These are phyloP conservation scores for Sebastiscus albofasciatus DNA, from an alignment of 2,797 vertebrate species.

Conservation along the genomic window DNA sequence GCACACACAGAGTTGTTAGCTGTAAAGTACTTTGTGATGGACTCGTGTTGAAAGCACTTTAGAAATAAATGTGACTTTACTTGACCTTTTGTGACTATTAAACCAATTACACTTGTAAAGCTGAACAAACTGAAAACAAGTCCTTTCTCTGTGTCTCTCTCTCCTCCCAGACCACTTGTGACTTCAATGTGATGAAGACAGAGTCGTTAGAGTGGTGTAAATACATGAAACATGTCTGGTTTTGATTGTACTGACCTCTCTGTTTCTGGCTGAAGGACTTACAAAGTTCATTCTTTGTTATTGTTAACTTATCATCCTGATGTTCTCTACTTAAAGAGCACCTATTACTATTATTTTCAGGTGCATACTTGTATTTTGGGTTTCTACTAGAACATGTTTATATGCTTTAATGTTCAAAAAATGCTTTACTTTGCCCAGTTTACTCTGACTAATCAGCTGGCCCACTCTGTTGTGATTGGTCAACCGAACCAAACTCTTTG, in stretches of 20 bases:
- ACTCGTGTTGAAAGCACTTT: slow-evolving; percentile 16
- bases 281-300: background rate
- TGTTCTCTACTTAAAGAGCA: background rate
- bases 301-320: background rate
- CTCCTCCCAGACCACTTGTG: background rate
- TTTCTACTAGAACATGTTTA: no score
- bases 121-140: background rate
- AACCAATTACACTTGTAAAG: slow-evolving; percentile 37
- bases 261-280: background rate
- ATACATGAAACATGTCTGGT: background rate
- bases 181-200: background rate
- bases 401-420: no score
- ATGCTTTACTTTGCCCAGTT: no score
- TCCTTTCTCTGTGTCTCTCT: background rate
- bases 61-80: slow-evolving; percentile 19
- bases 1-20: background rate
- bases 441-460: no score
- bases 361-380: no score
- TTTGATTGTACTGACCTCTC: background rate
- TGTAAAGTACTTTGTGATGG: slow-evolving; percentile 7
- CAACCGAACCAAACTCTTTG: no score
- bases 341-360: no score
- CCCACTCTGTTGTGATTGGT: no score
- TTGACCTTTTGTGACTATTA: slow-evolving; percentile 27
- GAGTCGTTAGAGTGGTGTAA: background rate